Conservation (phyloP, 2,888 invertebrate genomes). For the Teleogryllus oceanicus region DNA sequence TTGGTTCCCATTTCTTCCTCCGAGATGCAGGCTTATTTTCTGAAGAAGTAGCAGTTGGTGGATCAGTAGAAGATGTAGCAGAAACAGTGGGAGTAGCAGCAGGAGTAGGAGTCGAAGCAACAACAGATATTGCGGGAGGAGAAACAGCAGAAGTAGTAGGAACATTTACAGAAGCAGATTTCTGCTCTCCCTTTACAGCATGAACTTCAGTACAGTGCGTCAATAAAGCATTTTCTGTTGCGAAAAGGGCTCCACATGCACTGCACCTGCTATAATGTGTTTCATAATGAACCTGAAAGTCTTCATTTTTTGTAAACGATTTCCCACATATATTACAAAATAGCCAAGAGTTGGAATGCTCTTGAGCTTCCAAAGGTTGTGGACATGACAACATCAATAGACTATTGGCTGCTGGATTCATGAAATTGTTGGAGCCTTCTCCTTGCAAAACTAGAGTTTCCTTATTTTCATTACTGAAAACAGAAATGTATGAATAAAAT, state of each 20-base stretch:
- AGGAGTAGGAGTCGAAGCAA: background rate
- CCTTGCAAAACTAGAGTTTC: background rate
- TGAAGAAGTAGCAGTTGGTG: conserved; percentile 39
- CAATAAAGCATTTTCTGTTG: conserved; percentile 49
- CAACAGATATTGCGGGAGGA: conserved; percentile 25
- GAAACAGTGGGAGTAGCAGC: background rate
- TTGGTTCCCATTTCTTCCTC: conserved; percentile 48
- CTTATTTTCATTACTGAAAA: conserved; percentile 1
- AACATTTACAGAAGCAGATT: background rate
- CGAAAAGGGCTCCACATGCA: conserved; percentile 50
- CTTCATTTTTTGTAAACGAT: conserved; percentile 44
- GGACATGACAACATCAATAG: conserved; percentile 36
- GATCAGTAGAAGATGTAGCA: conserved; percentile 21
- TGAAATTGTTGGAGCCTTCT: conserved; percentile 24
- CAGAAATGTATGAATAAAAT: background rate
- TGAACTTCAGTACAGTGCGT: conserved; percentile 45
- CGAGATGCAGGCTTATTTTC: conserved; percentile 33
- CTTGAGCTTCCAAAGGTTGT: conserved; percentile 29
- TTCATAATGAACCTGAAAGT: conserved; percentile 47
- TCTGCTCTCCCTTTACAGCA: conserved; percentile 23
- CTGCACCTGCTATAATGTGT: conserved; percentile 48
- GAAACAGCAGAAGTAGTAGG: background rate
- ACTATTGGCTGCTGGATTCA: conserved; percentile 35
- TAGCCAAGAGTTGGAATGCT: conserved; percentile 36
- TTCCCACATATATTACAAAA: conserved; percentile 50